These are phyloP conservation scores for Aldrovandia affinis DNA, from an alignment of 2,797 vertebrate genomes.

Conservation along the genomic window DNA sequence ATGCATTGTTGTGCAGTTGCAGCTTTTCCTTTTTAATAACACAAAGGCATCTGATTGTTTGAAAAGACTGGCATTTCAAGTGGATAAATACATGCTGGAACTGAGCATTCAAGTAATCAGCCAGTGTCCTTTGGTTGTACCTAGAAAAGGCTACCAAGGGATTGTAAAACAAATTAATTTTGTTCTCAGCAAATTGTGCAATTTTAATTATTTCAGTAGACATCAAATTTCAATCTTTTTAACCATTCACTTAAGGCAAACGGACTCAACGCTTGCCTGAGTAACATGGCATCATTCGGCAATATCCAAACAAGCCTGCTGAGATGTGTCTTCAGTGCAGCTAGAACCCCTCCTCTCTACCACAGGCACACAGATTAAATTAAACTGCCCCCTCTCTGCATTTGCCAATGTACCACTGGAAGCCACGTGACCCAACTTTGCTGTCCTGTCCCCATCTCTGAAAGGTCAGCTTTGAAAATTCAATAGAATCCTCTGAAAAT, in stretches of 20 bases:
- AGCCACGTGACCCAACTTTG: background rate
- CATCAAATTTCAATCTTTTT: background rate
- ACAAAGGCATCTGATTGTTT: background rate
- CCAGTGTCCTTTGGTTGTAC: background rate
- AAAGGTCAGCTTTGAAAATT: constrained; percentile 17
- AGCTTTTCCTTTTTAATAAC: background rate
- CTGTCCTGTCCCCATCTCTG: background rate
- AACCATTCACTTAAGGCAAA: background rate
- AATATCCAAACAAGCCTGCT: background rate
- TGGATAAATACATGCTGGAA: background rate
- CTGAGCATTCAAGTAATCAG: background rate
- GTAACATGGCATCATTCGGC: background rate
- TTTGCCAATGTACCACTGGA: background rate
- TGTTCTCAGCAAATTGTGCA: background rate
- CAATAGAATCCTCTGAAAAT: constrained; percentile 1
- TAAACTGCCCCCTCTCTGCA: background rate
- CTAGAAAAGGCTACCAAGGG: background rate
- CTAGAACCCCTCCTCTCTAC: background rate
- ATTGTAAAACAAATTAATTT: background rate
- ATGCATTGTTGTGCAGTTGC: background rate
- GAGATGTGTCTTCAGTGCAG: background rate
- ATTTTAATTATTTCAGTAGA: background rate
- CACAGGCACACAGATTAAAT: background rate
- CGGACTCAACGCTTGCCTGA: background rate
- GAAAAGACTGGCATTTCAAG: background rate